These are phyloP conservation scores for Brachyptera risi DNA, from an alignment of 2,888 invertebrate genomes.

Conservation along the genomic window DNA sequence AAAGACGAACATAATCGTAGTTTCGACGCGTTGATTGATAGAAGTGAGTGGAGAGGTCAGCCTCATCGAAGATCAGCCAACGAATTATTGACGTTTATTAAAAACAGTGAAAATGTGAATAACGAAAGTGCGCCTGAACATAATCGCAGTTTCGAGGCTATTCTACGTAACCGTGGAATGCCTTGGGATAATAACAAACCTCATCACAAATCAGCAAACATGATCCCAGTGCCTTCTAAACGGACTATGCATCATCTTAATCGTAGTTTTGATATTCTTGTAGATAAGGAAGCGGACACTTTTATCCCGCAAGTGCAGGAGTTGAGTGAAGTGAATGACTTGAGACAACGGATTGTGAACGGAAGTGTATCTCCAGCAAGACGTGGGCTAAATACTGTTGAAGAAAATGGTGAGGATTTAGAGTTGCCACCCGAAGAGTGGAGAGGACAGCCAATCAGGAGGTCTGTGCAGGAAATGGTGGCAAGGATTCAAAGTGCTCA, in stretches of 20 bases:
- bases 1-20: conserved; percentile 23
- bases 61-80: conserved; percentile 29
- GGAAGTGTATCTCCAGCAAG: conserved; percentile 1
- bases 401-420: not conserved
- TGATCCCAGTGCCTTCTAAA: conserved; percentile 23
- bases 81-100: conserved; percentile 22
- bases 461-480: conserved; percentile 60
- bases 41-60: conserved; percentile 25
- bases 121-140: conserved; percentile 15
- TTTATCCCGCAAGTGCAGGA: not conserved
- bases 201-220: conserved; percentile 28
- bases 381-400: conserved; percentile 4
- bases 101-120: conserved; percentile 18
- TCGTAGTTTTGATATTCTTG: conserved; percentile 22
- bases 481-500: conserved; percentile 52
- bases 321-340: not conserved
- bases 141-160: conserved; percentile 28
- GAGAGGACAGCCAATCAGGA: conserved; percentile 43
- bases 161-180: conserved; percentile 16
- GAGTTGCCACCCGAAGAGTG: not conserved
- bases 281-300: conserved; percentile 13
- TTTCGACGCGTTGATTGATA: conserved; percentile 29
- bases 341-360: not conserved
- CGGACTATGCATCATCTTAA: conserved; percentile 18
- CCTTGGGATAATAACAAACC: conserved; percentile 20